A percentile compares a stretch with the other conserved stretches of the same genome.
These are phyloP conservation scores for Phoxinus dragarum DNA, from an alignment of 2,797 vertebrate genomes.

Conservation along the genomic window DNA sequence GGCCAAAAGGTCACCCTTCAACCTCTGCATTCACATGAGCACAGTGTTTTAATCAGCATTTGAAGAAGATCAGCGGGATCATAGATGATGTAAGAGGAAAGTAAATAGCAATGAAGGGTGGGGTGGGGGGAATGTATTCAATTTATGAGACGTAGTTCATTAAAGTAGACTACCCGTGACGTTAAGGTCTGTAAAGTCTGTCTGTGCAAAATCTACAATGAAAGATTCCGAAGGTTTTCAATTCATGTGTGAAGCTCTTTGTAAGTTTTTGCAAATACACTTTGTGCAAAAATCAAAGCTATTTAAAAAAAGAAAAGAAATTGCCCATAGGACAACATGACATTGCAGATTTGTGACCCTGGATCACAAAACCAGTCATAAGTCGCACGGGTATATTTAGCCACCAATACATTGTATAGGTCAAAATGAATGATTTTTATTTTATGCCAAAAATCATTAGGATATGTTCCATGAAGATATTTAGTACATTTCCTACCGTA, in stretches of 20 bases:
- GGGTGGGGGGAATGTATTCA: not conserved
- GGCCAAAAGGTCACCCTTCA: conserved; percentile 10
- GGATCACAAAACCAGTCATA: too few relatives aligned
- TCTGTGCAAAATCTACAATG: not conserved
- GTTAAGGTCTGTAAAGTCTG: conserved; percentile 4
- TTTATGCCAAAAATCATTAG: too few relatives aligned
- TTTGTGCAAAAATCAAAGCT: conserved; percentile 10
- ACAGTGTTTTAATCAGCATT: conserved; percentile 1
- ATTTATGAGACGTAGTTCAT: conserved; percentile 2
- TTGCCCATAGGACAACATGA: conserved; percentile 21
- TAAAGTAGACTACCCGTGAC: not conserved
- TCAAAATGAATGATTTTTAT: too few relatives aligned
- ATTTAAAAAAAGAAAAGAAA: not conserved
- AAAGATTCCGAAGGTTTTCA: conserved; percentile 1
- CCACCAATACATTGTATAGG: too few relatives aligned
- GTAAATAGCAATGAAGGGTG: not conserved
- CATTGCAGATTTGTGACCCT: conserved; percentile 4
- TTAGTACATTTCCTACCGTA: too few relatives aligned
- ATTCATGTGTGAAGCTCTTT: not conserved
- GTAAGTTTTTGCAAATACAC: not conserved
- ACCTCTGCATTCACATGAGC: not conserved
- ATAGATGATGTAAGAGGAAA: not conserved
- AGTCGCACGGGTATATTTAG: too few relatives aligned
- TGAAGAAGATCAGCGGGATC: not conserved
- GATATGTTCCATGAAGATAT: too few relatives aligned